A percentile compares a stretch with the other conserved stretches of the same genome.
Evolutionary conservation across 2,888 invertebrate species (phyloP).

Genomic region (Pandemis cinnamomeana): DNA sequence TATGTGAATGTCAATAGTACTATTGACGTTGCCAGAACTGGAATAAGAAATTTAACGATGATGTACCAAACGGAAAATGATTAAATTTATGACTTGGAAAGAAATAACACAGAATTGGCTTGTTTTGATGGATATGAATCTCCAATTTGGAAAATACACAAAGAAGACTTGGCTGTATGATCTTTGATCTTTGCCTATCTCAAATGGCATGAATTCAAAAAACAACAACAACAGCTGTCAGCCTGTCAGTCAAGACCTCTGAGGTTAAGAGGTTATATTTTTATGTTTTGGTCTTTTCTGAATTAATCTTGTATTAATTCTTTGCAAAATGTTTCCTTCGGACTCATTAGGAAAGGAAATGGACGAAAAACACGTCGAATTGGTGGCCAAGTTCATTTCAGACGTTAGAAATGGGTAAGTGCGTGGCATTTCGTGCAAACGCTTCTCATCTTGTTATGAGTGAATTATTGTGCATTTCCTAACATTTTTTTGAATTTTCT

Average conservation of each 20-base stretch:
- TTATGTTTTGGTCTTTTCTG: conserved; percentile 6
- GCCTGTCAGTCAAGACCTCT: not conserved
- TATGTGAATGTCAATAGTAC: too few relatives aligned
- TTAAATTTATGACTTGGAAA: too few relatives aligned
- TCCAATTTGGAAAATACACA: too few relatives aligned
- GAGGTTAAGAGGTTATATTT: conserved; percentile 26
- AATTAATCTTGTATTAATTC: conserved; percentile 4
- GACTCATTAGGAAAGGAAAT: conserved; percentile 55
- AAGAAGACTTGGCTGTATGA: too few relatives aligned
- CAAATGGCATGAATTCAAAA: too few relatives aligned
- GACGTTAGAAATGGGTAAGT: conserved; percentile 69
- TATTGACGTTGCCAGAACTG: too few relatives aligned
- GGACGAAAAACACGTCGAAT: conserved; percentile 62
- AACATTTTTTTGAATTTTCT: not conserved
- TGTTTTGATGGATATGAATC: too few relatives aligned
- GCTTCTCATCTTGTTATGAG: not conserved
- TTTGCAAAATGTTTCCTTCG: conserved; percentile 53
- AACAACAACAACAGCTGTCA: not conserved
- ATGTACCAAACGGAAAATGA: too few relatives aligned
- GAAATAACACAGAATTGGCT: too few relatives aligned
- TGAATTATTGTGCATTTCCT: not conserved
- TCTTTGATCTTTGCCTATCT: too few relatives aligned
- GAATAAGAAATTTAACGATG: too few relatives aligned
- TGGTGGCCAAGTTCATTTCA: conserved; percentile 68
- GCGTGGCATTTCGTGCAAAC: conserved; percentile 31